Evolutionary conservation across 1,140 invertebrate genomes (phyloP).

Genomic region (Drosophila hydei): DNA sequence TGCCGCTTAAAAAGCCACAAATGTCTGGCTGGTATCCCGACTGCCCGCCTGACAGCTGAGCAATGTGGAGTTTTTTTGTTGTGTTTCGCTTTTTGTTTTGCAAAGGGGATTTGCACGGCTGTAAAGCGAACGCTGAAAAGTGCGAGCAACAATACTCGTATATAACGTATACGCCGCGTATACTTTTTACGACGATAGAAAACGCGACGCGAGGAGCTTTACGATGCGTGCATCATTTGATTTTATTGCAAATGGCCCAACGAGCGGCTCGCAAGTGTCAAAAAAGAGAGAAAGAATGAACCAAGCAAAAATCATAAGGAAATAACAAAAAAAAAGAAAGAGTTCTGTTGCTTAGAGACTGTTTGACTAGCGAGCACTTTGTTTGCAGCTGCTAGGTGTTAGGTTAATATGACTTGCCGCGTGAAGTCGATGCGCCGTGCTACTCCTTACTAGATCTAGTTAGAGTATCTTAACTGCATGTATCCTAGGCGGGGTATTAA

Average conservation of each 20-base stretch:
- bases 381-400: not conserved
- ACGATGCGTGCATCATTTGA: constrained; percentile 80
- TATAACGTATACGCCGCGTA: constrained; percentile 66
- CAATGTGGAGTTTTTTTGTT: constrained; percentile 35
- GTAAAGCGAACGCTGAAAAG: constrained; percentile 56
- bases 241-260: constrained; percentile 67
- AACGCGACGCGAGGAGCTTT: constrained; percentile 67
- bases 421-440: too few species aligned
- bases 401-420: too few species aligned
- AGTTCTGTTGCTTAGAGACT: not conserved
- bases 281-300: constrained; percentile 12
- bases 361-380: not conserved
- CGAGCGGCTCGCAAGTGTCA: constrained; percentile 56
- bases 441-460: too few species aligned
- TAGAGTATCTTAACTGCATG: too few species aligned
- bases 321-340: not conserved
- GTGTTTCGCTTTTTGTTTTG: constrained; percentile 31
- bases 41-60: constrained; percentile 20
- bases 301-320: constrained; percentile 30
- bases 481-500: too few species aligned
- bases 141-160: constrained; percentile 42
- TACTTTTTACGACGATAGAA: constrained; percentile 72
- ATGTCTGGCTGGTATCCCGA: constrained; percentile 46
- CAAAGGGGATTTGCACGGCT: constrained; percentile 59
- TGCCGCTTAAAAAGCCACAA: constrained; percentile 78